Conservation (phyloP, 1,140 invertebrate species). For the Heliothis virescens region DNA sequence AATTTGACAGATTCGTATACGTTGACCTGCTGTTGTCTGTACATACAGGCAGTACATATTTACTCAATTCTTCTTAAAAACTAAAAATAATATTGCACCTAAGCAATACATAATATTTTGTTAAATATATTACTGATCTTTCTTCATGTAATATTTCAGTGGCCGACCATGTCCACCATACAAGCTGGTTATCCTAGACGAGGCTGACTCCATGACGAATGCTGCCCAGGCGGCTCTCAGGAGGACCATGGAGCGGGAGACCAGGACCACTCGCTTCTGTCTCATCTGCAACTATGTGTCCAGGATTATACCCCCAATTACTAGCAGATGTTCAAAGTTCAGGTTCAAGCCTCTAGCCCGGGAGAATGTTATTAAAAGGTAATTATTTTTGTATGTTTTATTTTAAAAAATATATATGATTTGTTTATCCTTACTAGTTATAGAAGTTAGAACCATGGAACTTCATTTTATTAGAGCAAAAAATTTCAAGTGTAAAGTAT, state of each 20-base stretch:
- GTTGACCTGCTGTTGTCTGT: too few relatives aligned
- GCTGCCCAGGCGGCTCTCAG: conserved; percentile 97
- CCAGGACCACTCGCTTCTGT: conserved; percentile 98
- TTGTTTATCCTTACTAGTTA: too few relatives aligned
- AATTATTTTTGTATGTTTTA: background rate
- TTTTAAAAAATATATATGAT: too few relatives aligned
- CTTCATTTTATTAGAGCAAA: too few relatives aligned
- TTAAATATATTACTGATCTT: too few relatives aligned
- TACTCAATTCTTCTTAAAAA: background rate
- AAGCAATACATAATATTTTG: too few relatives aligned
- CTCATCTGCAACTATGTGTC: conserved; percentile 99
- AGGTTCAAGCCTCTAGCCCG: conserved; percentile 96
- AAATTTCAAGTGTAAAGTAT: too few relatives aligned
- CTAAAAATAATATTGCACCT: too few relatives aligned
- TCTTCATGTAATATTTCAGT: conserved; percentile 84
- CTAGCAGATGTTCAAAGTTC: conserved; percentile 99
- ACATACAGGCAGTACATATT: too few relatives aligned
- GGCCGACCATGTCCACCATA: conserved; percentile 96
- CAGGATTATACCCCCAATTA: conserved; percentile 98
- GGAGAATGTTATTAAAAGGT: conserved; percentile 89
- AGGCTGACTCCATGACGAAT: conserved; percentile 99
- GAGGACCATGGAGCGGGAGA: conserved; percentile 99
- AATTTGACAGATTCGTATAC: too few relatives aligned
- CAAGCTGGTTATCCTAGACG: conserved; percentile 99
- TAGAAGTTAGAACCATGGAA: too few relatives aligned